phyloP scores from a whole-genome alignment of 2,113 vertebrate species.

The Desmodus rotundus region DNA sequence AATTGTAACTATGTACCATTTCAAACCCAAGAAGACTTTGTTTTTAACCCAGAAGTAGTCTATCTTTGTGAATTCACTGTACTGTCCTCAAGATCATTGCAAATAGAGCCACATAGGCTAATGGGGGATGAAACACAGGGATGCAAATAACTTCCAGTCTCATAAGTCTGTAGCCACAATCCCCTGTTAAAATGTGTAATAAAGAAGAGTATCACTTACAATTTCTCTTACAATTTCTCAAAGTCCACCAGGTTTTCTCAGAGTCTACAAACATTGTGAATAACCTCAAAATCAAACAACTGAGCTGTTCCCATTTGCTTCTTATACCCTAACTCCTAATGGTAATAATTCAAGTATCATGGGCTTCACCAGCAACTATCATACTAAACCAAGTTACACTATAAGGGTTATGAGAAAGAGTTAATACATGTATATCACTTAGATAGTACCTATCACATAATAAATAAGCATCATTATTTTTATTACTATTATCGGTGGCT shows the following conservation, averaged over 20 bases:
- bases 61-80: slow-evolving; percentile 38
- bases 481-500: neutral
- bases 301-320: neutral
- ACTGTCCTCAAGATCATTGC: slow-evolving; percentile 11
- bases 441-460: neutral
- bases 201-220: neutral
- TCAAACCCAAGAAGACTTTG: slow-evolving; percentile 56
- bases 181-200: neutral
- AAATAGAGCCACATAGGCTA: neutral
- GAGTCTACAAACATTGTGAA: neutral
- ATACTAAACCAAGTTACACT: neutral
- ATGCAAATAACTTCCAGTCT: neutral
- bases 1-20: slow-evolving; percentile 41
- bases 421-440: neutral
- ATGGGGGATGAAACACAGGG: neutral
- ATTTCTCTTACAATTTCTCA: neutral
- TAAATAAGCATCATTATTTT: neutral
- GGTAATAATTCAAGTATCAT: neutral
- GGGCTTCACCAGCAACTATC: neutral
- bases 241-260: neutral
- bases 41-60: slow-evolving; percentile 45
- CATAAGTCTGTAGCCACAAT: neutral
- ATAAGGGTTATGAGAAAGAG: neutral
- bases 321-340: neutral
- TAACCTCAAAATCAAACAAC: neutral